Evolutionary conservation across 2,797 vertebrate species (phyloP), one percentile per base, ranked within the genome.

Genomic region (Morus bassanus): DNA sequence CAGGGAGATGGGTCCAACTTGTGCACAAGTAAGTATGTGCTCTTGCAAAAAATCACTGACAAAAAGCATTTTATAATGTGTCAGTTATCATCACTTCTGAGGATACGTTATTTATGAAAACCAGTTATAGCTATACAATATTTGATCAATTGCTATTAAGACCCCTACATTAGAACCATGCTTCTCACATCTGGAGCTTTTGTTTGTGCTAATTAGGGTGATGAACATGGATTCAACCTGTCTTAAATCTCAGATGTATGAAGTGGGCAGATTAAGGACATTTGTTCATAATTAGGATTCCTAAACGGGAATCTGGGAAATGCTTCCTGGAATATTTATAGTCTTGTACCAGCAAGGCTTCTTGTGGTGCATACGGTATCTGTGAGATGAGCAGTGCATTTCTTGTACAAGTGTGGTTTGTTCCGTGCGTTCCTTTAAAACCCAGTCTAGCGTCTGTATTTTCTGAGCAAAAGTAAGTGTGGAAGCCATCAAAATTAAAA

Each of bases 131-230:
- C 56, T 74, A 15, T 77, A 31, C 19, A 48, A 43, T 91, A 89
- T 93, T 87, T 93, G 86, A 88, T 92, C 92, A 85, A 73, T 85
- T 83, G 77, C 57, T 92, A 27, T 65, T 72, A 92, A 89, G 81
- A 70, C 51, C 50, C 25, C 1, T 25, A 53, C 83, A 65, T 75
- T 73, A 85, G 74, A 95, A 61, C 53, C 63, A 27, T 24, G 81
- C 87, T 93, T 93, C 75, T 95, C 72, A 68, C 87, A 94, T 95
- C 84, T 94, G 87, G 73, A 88, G 81, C 95, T 96, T 94, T 93
- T 95, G 64, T 95, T 94, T 92, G 88, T 65, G 68, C 84, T 95
- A 94, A 93, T 96, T 94, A 85, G 15, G 14, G 65, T 74, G 92
- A 70, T 53, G 50, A 85, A 89, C 72, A 28, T 83, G 72, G 88